Base-by-base conservation (phyloP, 2,888 invertebrate genomes). In the Ornithoptera alexandrae region DNA sequence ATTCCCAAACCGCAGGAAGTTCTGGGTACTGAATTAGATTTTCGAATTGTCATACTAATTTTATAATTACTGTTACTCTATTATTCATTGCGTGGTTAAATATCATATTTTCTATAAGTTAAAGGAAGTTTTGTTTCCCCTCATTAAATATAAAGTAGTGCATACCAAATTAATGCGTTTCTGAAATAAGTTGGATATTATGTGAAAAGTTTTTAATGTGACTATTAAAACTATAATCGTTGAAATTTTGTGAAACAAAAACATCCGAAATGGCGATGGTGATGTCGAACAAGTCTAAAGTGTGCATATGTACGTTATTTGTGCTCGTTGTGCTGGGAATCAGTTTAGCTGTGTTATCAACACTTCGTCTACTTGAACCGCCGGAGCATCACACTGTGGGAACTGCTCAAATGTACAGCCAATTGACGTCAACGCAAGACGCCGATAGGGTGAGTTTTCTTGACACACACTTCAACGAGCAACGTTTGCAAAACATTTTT, bases 211-310 rank as follows among this genome's bases (percentile, higher is more conserved):
- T 50, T 50, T n/a, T 46, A 15, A 46, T 46, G 46, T 46, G 46
- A 46, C 46, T 46, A 46, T 46, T 46, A 15, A 46, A 46, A 46
- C 46, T 46, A 46, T 15, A 46, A 4, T 62, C 22, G 42, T 20
- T n/a, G 39, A 22, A 39, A 62, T 15, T 62, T 42, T n/a, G 36
- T 60, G n/a, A 60, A 18, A 39, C 36, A n/a, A 22, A 18, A 53
- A 12, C 61, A 74, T 85, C 17, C 4, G 62, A 84, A 72, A 92
- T 92, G 91, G 90, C 92, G 66, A 90, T 90, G 88, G 89, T 90
- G 10, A 83, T 89, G 67, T 88, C 91, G 0, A 79, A 78, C 42
- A 87, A 86, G 73, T 83, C 87, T 0, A 90, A 89, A 83, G 74
- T 88, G 72, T 89, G 86, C 72, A 79, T 89, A 67, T 84, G 84